Base-by-base conservation (phyloP, 2,888 invertebrate species). In the Leptinotarsa rubiginosa region DNA sequence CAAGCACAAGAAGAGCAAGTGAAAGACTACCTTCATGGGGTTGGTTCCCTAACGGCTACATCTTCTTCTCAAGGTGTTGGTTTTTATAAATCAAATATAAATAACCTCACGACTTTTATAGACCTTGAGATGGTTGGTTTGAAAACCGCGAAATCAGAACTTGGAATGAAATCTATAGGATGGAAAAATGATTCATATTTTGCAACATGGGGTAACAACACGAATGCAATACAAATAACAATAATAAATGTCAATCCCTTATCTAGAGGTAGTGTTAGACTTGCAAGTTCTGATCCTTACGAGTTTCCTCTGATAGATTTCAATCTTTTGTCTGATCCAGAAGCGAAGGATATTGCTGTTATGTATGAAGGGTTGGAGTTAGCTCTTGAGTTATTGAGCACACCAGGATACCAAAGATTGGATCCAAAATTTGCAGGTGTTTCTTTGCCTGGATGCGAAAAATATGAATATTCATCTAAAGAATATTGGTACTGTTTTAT, bases 401-500 rank as follows among this genome's bases (percentile, higher is more conserved):
- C 90, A 0, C 86, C 87, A 67, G 89, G 90, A 0, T 91, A 91
- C 82, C 85, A 87, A 75, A 89, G 88, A 77, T 89, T 90, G 64
- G 88, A 89, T 16, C 88, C 90, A 0, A 86, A 88, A 47, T 77
- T 72, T 49, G 64, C 69, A 12, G 62, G 69, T 25, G 59, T 69
- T 7, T 59, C 74, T 22, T 64, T 79, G 31, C 75, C 76, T 0
- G 88, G 87, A 1, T 92, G 92, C 84, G 86, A 86, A 41, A 72
- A 84, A 0, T 75, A 86, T 15, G 73, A 77, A 12, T 91, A 90
- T 72, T 90, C 89, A 76, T 88, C 91, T 1, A 93, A 92, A 75
- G 90, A 90, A 49, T 94, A 93, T 82, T 93, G 93, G 92, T 90
- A 91, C 74, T 94, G 94, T 84, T 91, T 91, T 22, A 74, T 84